These are phyloP conservation scores for Pammene fasciana DNA, from an alignment of 2,888 invertebrate species.

Conservation along the genomic window DNA sequence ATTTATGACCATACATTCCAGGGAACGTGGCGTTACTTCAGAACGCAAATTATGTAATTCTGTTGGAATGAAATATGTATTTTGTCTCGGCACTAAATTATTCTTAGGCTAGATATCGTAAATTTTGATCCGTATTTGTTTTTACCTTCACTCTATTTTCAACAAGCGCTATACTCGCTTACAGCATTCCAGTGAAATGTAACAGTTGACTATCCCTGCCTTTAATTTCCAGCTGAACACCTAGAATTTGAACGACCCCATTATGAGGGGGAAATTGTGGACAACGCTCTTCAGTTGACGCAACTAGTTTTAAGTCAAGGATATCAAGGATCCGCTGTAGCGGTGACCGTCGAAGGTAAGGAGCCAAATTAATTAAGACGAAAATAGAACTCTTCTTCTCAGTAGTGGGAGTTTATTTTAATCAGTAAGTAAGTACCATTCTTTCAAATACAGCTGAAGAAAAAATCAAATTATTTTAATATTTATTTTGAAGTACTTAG, in stretches of 20 bases:
- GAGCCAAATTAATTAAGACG: background rate
- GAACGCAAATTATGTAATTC: constrained; percentile 1
- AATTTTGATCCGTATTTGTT: background rate
- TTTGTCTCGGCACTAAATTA: constrained; percentile 2
- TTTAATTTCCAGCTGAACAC: constrained; percentile 54
- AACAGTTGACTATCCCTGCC: background rate
- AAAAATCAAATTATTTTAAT: too few species aligned
- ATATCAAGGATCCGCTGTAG: constrained; percentile 51
- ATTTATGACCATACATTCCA: constrained; percentile 1
- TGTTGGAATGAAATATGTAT: constrained; percentile 10
- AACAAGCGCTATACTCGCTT: background rate
- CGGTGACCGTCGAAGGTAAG: constrained; percentile 47
- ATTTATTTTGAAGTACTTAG: too few species aligned
- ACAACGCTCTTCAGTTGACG: constrained; percentile 53
- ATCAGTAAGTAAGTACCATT: too few species aligned
- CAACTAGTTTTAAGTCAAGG: constrained; percentile 59
- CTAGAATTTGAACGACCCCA: constrained; percentile 58
- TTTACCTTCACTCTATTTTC: background rate
- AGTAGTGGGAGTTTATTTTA: too few species aligned
- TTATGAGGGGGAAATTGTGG: constrained; percentile 61
- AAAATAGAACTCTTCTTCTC: too few species aligned
- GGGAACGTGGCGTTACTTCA: background rate
- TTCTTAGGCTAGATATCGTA: too few species aligned
- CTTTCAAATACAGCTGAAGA: too few species aligned
- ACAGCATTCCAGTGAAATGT: background rate